Evolutionary conservation across 1,140 invertebrate genomes (phyloP).

Genomic region (Bursaphelenchus mucronatus): DNA sequence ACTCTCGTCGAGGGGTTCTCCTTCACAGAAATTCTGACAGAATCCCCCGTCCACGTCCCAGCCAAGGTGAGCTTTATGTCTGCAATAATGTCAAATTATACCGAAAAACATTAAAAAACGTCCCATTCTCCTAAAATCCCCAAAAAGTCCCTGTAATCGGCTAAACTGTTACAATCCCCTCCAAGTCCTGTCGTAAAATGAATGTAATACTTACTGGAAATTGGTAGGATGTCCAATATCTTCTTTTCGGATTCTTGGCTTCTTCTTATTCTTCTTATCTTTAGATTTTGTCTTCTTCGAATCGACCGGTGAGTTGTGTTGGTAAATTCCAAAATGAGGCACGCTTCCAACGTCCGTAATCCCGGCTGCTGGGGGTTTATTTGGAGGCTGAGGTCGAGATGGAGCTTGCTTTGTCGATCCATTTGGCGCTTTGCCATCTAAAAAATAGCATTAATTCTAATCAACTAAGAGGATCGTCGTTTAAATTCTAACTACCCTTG

Average conservation of each 20-base stretch:
- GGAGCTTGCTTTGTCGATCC: too few species aligned
- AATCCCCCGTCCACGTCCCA: conserved; percentile 3
- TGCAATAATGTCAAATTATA: not conserved
- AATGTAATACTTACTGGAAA: not conserved
- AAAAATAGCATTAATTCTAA: too few species aligned
- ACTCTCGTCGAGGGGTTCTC: not conserved
- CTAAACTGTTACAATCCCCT: too few species aligned
- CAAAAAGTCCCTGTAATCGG: too few species aligned
- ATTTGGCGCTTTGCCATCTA: too few species aligned
- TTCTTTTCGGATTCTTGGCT: not conserved
- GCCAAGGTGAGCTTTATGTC: conserved; percentile 1
- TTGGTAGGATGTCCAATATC: conserved; percentile 1
- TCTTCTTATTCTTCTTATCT: not conserved
- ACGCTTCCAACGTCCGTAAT: not conserved
- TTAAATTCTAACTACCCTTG: too few species aligned
- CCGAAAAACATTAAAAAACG: not conserved
- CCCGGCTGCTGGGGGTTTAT: not conserved
- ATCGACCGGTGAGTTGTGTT: not conserved
- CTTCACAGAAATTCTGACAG: not conserved
- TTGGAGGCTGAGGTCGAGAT: not conserved
- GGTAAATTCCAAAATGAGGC: not conserved
- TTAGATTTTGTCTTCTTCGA: not conserved
- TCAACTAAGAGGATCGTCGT: too few species aligned
- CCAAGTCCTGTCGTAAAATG: too few species aligned
- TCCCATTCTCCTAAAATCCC: not conserved